Base-by-base conservation (phyloP, 2,797 vertebrate genomes). In the Sandelia bainsii region DNA sequence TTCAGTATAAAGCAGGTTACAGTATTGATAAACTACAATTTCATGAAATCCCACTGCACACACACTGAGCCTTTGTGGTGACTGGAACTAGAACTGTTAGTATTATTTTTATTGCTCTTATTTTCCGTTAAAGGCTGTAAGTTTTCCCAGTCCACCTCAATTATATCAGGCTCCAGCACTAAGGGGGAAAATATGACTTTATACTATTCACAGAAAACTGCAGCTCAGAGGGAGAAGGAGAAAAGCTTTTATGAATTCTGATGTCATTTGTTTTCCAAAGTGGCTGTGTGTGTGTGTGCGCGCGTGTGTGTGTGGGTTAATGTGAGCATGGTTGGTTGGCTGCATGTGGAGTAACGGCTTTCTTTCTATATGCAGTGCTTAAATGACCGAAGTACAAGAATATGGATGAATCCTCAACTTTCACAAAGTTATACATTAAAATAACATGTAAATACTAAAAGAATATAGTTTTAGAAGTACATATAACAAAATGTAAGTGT, bases 231-330 rank as follows among this genome's bases (percentile, higher is more conserved):
- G 69, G 71, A 90, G 85, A 86, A 71, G 79, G 85, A 91, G 89
- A 90, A 88, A 87, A 34, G 75, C 83, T 89, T 73, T 88, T 86
- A 84, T 85, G 82, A 89, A 91, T 87, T 92, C 89, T 93, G 90
- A 92, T 92, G 93, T 93, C 93, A 92, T 86, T 91, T 87, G 79
- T 92, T 94, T 93, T 94, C 92, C 92, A 88, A 84, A 87, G 87
- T 57, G 69, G 65, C 54, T 54, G 54, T 76, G 23, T 9, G 0
- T 63, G 83, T 70, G 52, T 75, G 76, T 79, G 50, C 80, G 23
- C 71, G 19, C 44, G 5, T 53, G 52, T 45, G 58, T 68, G 65
- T 73, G 65, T 9, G 48, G 17, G 57, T 74, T 60, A 53, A 52
- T 68, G 68, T 62, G 39, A 65, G 68, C 46, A 65, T 5, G 7